Evolutionary conservation across 2,888 invertebrate genomes (phyloP).

Genomic region (Pollenia amentaria): DNA sequence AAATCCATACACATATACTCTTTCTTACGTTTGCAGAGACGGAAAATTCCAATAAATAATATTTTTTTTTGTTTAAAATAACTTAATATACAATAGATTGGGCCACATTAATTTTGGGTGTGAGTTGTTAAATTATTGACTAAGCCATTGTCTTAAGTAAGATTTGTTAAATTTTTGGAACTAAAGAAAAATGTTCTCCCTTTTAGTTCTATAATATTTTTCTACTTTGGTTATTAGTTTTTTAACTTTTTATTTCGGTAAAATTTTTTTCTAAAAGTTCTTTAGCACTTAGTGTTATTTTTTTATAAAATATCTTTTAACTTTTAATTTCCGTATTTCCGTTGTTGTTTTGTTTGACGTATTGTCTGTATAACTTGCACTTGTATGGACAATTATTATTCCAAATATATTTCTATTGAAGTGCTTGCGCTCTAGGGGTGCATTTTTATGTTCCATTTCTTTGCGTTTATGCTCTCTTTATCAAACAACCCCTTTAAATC

Average conservation of each 20-base stretch:
- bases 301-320: constrained; percentile 28
- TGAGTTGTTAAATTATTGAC: constrained; percentile 50
- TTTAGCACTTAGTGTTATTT: neutral
- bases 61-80: constrained; percentile 43
- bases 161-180: constrained; percentile 1
- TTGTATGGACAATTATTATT: constrained; percentile 56
- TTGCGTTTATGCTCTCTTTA: constrained; percentile 13
- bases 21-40: neutral
- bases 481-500: constrained; percentile 74
- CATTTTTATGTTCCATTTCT: constrained; percentile 46
- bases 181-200: neutral
- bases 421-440: constrained; percentile 63
- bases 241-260: neutral
- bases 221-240: neutral
- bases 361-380: constrained; percentile 66
- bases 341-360: constrained; percentile 33
- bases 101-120: constrained; percentile 45
- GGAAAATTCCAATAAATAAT: constrained; percentile 49
- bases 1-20: constrained; percentile 8
- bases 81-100: constrained; percentile 44
- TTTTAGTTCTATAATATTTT: neutral
- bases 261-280: neutral
- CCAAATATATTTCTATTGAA: constrained; percentile 45
- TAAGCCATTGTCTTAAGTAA: neutral
- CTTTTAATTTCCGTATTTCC: constrained; percentile 13